Evolutionary conservation across 2,113 vertebrate species (phyloP), one percentile per base, ranked within the genome.

Genomic region (Megaceryle torquata): DNA sequence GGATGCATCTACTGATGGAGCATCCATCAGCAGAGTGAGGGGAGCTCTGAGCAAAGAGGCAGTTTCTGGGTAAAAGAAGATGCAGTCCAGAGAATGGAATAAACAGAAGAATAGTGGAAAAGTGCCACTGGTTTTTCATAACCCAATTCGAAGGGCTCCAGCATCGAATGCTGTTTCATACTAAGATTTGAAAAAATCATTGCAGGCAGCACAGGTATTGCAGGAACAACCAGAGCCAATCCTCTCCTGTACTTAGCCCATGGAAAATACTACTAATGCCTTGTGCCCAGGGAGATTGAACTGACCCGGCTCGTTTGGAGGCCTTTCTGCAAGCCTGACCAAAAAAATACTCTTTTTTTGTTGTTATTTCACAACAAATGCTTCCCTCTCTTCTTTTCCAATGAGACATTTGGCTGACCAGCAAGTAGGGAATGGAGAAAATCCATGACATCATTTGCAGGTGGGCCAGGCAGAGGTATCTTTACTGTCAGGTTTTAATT

Each of bases 371-470:
- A 97, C 93, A 98, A 95, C 94, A 96, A 97, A 86, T 81, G n/a
- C 41, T 87, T 91, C 89, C 67, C 63, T 72, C 59, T 56, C 88
- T 77, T 35, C 60, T 83, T 18, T 76, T 35, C 7, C 64, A 96
- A 97, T 44, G 96, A 98, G 96, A 89, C 78, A 44, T 96, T 96
- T 96, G 94, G 96, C 94, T 96, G 95, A 96, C 67, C 91, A 96
- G 88, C 82, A 92, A 25, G 19, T 24, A 80, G 67, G 89, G 89
- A 95, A 96, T 44, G 15, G 78, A 97, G 95, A 97, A 97, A 97
- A 98, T 97, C 98, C 97, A 97, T 97, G 97, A 96, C 97, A 84
- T 92, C 97, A 97, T 88, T 89, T 94, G 88, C 98, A 98, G 97
- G 97, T 98, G 98, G 96, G 86, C 86, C 84, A 68, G 75, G 82